These are phyloP conservation scores for Melanostoma scalare DNA, from an alignment of 2,888 invertebrate genomes.

Conservation along the genomic window DNA sequence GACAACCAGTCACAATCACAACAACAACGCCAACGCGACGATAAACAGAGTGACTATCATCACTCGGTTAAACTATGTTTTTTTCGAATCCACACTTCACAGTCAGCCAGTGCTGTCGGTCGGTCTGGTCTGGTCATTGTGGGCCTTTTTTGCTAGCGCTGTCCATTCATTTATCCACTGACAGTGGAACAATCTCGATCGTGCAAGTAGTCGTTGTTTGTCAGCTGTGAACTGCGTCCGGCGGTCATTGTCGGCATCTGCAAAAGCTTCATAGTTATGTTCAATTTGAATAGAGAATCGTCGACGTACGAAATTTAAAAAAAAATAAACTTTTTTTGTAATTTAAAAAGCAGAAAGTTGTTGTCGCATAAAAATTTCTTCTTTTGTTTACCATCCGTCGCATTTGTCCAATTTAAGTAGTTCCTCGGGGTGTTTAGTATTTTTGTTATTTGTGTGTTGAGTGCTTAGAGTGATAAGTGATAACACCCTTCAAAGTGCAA, in stretches of 20 bases:
- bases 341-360: too few relatives aligned
- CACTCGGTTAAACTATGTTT: conserved; percentile 29
- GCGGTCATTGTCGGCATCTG: conserved; percentile 27
- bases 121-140: conserved; percentile 41
- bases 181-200: conserved; percentile 66
- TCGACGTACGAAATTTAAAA: conserved; percentile 29
- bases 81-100: conserved; percentile 4
- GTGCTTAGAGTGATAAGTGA: conserved; percentile 19
- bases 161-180: conserved; percentile 69
- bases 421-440: conserved; percentile 13
- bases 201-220: conserved; percentile 18
- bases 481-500: conserved; percentile 41
- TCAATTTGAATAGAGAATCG: conserved; percentile 33
- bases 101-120: conserved; percentile 26
- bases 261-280: conserved; percentile 37
- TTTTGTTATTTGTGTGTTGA: neutral
- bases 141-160: conserved; percentile 54
- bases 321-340: conserved; percentile 4
- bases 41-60: conserved; percentile 51
- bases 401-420: conserved; percentile 17
- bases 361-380: neutral
- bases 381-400: conserved; percentile 13
- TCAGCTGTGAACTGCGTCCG: conserved; percentile 20
- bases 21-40: conserved; percentile 18
- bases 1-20: conserved; percentile 26